Evolutionary conservation across 2,888 invertebrate genomes (phyloP).

Genomic region (Meghimatium bilineatum): DNA sequence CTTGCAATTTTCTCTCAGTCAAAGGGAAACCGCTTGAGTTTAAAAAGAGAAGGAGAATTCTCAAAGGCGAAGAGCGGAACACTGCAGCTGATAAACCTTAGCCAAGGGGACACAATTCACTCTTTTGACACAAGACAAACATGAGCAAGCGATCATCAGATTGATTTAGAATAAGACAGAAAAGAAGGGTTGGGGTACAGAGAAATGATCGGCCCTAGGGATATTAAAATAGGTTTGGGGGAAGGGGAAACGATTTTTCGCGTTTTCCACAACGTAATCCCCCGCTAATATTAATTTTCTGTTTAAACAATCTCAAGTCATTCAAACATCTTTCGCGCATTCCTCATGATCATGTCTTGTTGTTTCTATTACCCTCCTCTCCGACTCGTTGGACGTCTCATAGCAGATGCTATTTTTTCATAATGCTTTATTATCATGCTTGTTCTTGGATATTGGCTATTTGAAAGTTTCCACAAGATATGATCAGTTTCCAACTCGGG

Average conservation of each 20-base stretch:
- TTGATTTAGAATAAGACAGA: constrained; percentile 33
- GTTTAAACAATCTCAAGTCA: constrained; percentile 34
- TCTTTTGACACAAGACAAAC: constrained; percentile 42
- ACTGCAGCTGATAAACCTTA: constrained; percentile 31
- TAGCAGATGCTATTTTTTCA: constrained; percentile 19
- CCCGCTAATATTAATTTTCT: constrained; percentile 46
- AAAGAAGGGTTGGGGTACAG: not conserved
- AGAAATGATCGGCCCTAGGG: constrained; percentile 11
- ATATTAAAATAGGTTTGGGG: not conserved
- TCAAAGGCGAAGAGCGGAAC: constrained; percentile 11
- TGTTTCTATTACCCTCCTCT: not conserved
- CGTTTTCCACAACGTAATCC: constrained; percentile 27
- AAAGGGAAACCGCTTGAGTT: constrained; percentile 23
- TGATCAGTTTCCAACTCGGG: not conserved
- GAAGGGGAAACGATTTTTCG: not conserved
- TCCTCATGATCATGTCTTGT: not conserved
- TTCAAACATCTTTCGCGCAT: constrained; percentile 2
- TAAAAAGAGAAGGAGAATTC: not conserved
- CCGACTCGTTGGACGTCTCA: not conserved
- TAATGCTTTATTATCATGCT: constrained; percentile 5
- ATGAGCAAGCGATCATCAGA: constrained; percentile 26
- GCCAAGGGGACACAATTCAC: constrained; percentile 43
- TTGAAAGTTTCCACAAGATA: constrained; percentile 32
- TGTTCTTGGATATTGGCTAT: constrained; percentile 1
- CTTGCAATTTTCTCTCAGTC: constrained; percentile 25